These are phyloP conservation scores for Cyanoderma ruficeps DNA, from an alignment of 2,113 vertebrate genomes.

Conservation along the genomic window DNA sequence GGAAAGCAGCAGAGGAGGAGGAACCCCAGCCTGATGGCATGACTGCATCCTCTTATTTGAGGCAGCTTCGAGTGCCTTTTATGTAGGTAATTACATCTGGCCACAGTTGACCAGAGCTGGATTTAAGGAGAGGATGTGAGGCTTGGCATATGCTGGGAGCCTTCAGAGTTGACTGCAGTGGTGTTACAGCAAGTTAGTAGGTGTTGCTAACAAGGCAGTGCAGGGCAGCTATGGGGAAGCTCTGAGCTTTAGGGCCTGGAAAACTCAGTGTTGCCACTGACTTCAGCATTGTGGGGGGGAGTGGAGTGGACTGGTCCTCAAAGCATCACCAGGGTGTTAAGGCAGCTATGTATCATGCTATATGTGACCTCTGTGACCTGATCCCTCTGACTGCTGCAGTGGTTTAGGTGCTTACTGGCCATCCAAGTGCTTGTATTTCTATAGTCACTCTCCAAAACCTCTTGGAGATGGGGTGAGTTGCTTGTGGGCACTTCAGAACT, in stretches of 20 bases:
- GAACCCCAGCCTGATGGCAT: fast-evolving
- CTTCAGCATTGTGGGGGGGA: neutral
- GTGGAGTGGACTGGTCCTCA: neutral
- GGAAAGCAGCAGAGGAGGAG: neutral
- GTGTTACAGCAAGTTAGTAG: neutral
- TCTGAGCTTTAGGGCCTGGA: neutral
- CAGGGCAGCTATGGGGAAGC: neutral
- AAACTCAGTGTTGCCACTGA: neutral
- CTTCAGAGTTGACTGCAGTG: fast-evolving
- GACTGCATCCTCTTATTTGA: neutral
- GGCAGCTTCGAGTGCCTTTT: neutral
- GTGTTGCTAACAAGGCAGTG: neutral
- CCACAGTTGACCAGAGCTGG: neutral
- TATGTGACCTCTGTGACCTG: neutral
- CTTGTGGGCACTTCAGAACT: neutral
- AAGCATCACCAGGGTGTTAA: neutral
- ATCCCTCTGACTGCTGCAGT: fast-evolving
- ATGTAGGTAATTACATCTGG: neutral
- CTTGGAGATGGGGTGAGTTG: neutral
- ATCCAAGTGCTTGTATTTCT: neutral
- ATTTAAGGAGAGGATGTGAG: neutral
- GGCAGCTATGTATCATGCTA: neutral
- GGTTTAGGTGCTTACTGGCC: neutral
- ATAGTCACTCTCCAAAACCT: neutral
- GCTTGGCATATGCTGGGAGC: neutral